phyloP scores from a whole-genome alignment of 2,888 invertebrate species.

The Rapana venosa region DNA sequence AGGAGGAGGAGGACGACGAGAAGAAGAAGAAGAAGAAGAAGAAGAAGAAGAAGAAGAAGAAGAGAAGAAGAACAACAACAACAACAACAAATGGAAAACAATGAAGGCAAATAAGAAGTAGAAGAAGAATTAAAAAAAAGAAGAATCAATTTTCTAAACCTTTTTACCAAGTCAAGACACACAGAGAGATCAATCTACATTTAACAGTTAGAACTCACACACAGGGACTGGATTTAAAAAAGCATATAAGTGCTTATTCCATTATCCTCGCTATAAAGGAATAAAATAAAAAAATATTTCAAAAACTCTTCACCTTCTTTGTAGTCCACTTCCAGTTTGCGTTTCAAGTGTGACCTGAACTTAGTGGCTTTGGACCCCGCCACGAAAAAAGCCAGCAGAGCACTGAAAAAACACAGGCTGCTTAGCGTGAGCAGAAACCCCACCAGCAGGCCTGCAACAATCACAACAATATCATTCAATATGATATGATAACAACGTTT shows the following conservation, averaged over 20 bases:
- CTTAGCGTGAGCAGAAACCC: conserved; percentile 88
- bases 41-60: too few relatives aligned
- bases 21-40: too few relatives aligned
- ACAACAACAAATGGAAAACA: too few relatives aligned
- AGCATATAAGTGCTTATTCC: too few relatives aligned
- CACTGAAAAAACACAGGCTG: conserved; percentile 87
- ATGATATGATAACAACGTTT: too few relatives aligned
- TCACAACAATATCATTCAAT: neutral
- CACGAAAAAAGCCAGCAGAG: conserved; percentile 88
- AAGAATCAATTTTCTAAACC: too few relatives aligned
- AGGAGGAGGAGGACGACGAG: neutral
- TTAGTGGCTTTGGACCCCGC: conserved; percentile 90
- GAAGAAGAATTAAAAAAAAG: neutral
- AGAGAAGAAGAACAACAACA: too few relatives aligned
- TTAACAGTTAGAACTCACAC: too few relatives aligned
- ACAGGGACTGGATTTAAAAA: too few relatives aligned
- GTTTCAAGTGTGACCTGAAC: conserved; percentile 81
- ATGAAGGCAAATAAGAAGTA: neutral
- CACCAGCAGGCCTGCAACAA: conserved; percentile 80
- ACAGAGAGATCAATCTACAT: too few relatives aligned
- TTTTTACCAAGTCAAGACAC: too few relatives aligned
- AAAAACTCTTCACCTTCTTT: conserved; percentile 84
- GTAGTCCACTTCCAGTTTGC: conserved; percentile 87
- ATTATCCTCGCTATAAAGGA: neutral
- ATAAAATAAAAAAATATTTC: neutral